Conservation (phyloP, 2,113 vertebrate species). For the Planiliza haematocheilus region DNA sequence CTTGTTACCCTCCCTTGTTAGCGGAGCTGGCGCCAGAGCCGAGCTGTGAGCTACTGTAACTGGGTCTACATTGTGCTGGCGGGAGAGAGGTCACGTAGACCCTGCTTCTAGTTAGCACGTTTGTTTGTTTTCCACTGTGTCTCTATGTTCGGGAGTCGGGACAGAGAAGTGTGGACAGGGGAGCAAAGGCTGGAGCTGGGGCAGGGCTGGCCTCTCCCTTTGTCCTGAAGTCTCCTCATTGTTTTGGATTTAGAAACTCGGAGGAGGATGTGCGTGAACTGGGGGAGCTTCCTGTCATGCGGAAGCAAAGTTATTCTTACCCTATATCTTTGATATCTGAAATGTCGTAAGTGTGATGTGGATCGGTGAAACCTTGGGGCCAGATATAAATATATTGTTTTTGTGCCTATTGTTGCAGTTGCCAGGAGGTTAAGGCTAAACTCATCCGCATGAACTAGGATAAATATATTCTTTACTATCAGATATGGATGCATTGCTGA, state of each 20-base stretch:
- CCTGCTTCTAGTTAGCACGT: conserved; percentile 25
- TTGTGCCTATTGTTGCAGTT: conserved; percentile 2
- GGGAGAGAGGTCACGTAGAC: conserved; percentile 79
- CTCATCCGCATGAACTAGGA: not conserved
- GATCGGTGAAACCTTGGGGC: conserved; percentile 32
- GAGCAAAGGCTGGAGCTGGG: conserved; percentile 42
- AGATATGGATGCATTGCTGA: conserved; percentile 14
- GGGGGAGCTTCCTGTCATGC: conserved; percentile 73
- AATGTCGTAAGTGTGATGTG: conserved; percentile 36
- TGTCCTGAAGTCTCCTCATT: conserved; percentile 73
- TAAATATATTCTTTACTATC: not conserved
- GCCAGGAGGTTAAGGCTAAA: conserved; percentile 2
- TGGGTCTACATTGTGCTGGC: conserved; percentile 47
- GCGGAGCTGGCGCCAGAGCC: conserved; percentile 21
- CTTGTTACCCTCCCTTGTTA: conserved; percentile 23
- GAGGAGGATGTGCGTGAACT: conserved; percentile 77
- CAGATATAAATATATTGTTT: conserved; percentile 32
- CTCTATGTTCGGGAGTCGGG: conserved; percentile 30
- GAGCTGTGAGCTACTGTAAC: conserved; percentile 23
- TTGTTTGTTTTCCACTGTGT: conserved; percentile 59
- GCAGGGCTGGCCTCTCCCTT: conserved; percentile 64
- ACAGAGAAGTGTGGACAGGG: conserved; percentile 27
- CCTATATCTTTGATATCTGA: conserved; percentile 72
- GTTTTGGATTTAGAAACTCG: conserved; percentile 72
- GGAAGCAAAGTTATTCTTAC: conserved; percentile 76